Evolutionary conservation across 2,797 vertebrate genomes (phyloP), one percentile per base, ranked within the genome.

Genomic region (Micromesistius poutassou): DNA sequence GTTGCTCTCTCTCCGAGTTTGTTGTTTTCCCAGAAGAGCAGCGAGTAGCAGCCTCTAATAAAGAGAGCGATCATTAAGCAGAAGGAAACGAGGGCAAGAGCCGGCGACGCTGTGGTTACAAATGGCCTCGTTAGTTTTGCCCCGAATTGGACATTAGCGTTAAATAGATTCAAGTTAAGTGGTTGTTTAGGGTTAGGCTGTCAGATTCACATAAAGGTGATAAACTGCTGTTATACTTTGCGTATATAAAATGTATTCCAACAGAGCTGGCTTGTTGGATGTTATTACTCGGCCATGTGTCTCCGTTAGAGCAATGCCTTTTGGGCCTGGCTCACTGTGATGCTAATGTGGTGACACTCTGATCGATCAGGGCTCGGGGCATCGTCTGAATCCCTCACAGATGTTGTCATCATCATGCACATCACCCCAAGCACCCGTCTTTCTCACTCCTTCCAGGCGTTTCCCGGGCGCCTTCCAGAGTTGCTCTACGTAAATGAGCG

Each of bases 101-200:
- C 36, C 36, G 35, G 7, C 9, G 13, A 14, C 35, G 12, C n/a
- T 62, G n/a, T 62, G 62, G 31, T 38, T 46, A 40, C 42, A 78
- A 76, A 78, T 71, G 72, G 72, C 72, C 74, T 71, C 74, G 74
- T 76, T 68, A 75, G 68, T 33, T 42, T 75, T 71, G 62, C 33
- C 38, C 70, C 78, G 72, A 79, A 78, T 46, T 80, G 76, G 50
- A 77, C 79, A 79, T 78, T 46, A 79, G 66, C 46, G 40, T 62
- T 71, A 78, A 76, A 81, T 77, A 72, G 50, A 72, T 82, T 81
- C 82, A n/a, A 79, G 71, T 78, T 42, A 75, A 76, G 77, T 42
- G 55, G 79, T 84, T 78, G 80, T 81, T 62, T 55, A 30, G 30
- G 40, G 77, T 77, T 66, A 76, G 77, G 31, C 55, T 36, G 55